Base-by-base conservation (phyloP, 2,888 invertebrate genomes). In the Epirrhoe alternata region DNA sequence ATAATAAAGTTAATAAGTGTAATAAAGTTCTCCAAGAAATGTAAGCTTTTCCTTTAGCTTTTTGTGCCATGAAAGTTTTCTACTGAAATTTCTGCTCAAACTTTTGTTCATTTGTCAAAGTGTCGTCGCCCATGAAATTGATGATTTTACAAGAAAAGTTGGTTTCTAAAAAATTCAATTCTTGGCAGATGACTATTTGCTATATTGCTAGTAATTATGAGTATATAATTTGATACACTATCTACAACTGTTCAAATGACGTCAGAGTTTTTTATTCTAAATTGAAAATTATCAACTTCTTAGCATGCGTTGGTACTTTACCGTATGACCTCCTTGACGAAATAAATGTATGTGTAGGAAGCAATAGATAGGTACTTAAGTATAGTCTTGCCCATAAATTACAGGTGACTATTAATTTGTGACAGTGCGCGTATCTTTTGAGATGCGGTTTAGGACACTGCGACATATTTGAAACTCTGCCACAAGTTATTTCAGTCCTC, bases 401-500 rank as follows among this genome's bases (percentile, higher is more conserved):
- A 54, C 54, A 81, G 76, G 79, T 80, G 74, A 57, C 30, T 74
- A 79, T 80, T 80, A 79, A 79, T 77, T n/a, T 80, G 75, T 81
- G 83, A 82, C 81, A 83, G 79, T 79, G 77, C 75, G 82, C 56
- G 76, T 85, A 84, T 82, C 74, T 81, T 82, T 74, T 77, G 77
- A 84, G 84, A 85, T 86, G 83, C 80, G 84, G 84, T 86, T 87
- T 87, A 82, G 85, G 87, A 86, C 86, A 85, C 82, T 73, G 86
- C 87, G 91, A 92, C 93, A 92, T 93, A 92, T 92, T 92, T 93
- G 93, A 93, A 91, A 83, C 92, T 83, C 84, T 92, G 93, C 93
- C 93, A 93, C 87, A 73, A 82, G 82, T 77, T 93, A 93, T 93
- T 93, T 80, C 84, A 72, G 87, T 84, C 82, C 64, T 68, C 77